Percentiles rank a stretch among this genome's conserved stretches.
These are phyloP conservation scores for Bradypodion ventrale DNA, from an alignment of 2,797 vertebrate genomes.

Conservation along the genomic window DNA sequence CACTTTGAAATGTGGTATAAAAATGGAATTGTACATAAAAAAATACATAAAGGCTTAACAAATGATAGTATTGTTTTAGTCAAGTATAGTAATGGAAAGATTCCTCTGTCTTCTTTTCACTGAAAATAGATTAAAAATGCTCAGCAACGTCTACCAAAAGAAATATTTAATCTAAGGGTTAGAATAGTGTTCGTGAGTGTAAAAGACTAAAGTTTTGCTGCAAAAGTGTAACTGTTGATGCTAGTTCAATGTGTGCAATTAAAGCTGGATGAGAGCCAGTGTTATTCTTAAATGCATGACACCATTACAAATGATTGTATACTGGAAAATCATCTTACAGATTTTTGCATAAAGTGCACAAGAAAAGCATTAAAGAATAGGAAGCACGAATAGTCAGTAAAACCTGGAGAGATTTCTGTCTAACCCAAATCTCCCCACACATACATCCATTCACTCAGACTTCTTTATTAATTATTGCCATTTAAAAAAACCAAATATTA, in stretches of 20 bases:
- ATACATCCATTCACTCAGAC: neutral
- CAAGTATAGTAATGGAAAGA: no score
- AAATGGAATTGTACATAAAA: neutral
- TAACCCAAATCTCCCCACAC: neutral
- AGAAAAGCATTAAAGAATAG: neutral
- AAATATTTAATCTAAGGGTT: neutral
- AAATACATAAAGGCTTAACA: neutral
- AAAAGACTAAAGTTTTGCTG: neutral
- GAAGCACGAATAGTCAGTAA: neutral
- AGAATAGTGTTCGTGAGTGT: neutral
- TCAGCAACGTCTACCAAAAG: neutral
- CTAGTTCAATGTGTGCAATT: neutral
- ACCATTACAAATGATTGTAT: neutral
- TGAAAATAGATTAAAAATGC: neutral
- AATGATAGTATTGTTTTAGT: no score
- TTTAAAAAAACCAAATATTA: no score
- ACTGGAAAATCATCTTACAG: neutral
- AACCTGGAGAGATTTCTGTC: neutral
- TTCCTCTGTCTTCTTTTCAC: neutral
- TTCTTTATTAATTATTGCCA: neutral
- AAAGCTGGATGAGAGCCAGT: neutral
- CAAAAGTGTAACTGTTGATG: neutral
- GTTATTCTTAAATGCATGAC: neutral
- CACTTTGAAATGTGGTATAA: neutral
- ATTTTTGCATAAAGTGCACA: neutral